A percentile compares a stretch with the other conserved stretches of the same genome.
Conservation (phyloP, 2,888 invertebrate species). For the Cerastis rubricosa region DNA sequence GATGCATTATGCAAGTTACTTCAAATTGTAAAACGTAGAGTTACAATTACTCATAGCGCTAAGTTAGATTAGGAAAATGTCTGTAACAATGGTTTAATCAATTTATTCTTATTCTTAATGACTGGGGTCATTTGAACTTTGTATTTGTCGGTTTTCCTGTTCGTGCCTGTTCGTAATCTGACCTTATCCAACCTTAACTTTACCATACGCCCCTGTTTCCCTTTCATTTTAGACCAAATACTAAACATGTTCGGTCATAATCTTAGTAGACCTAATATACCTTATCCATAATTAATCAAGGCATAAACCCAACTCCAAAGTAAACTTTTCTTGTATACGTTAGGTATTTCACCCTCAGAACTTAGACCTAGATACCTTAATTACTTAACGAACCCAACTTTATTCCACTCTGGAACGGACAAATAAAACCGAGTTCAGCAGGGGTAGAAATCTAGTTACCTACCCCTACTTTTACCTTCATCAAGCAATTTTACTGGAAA, state of each 20-base stretch:
- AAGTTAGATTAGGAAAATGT: too few relatives aligned
- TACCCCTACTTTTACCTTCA: neutral
- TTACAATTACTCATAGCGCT: too few relatives aligned
- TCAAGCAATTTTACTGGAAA: constrained; percentile 6
- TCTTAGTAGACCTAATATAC: neutral
- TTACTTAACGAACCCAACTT: constrained; percentile 36
- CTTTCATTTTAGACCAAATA: constrained; percentile 1
- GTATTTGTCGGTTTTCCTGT: neutral
- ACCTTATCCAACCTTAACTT: neutral
- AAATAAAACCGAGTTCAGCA: constrained; percentile 29
- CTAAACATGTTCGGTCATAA: neutral
- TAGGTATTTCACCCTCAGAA: constrained; percentile 17
- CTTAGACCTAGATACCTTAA: constrained; percentile 14
- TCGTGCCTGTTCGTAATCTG: neutral
- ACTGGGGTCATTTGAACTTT: neutral
- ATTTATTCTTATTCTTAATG: too few relatives aligned
- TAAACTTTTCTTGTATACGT: constrained; percentile 16
- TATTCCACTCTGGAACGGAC: constrained; percentile 8
- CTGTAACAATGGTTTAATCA: too few relatives aligned
- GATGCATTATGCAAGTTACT: too few relatives aligned
- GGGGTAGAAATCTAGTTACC: neutral
- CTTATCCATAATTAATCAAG: constrained; percentile 27
- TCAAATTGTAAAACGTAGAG: too few relatives aligned
- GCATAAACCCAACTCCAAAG: neutral
- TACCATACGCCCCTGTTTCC: neutral